phyloP scores from a whole-genome alignment of 1,140 invertebrate genomes.

The Diploscapter pachys region DNA sequence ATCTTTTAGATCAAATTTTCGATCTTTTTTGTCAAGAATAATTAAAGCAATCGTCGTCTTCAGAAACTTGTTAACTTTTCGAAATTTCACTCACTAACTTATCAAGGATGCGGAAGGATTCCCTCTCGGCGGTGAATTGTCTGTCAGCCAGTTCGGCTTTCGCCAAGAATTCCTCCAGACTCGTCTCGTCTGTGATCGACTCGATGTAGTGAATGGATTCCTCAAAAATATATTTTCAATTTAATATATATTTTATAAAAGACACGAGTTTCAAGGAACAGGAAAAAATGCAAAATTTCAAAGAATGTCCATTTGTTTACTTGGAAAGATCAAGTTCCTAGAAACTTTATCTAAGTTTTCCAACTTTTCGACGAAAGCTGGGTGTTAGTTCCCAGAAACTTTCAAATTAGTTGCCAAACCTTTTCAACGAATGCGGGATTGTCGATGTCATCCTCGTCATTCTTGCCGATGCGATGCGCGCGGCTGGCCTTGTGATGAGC shows the following conservation, averaged over 20 bases:
- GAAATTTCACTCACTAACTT: slow-evolving; percentile 27
- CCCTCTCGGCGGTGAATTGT: slow-evolving; percentile 71
- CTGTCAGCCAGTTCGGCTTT: slow-evolving; percentile 87
- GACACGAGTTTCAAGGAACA: neutral
- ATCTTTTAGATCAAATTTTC: slow-evolving; percentile 15
- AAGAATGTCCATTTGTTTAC: slow-evolving; percentile 21
- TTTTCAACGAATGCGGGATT: slow-evolving; percentile 36
- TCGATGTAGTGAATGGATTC: slow-evolving; percentile 45
- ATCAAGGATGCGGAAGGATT: slow-evolving; percentile 42
- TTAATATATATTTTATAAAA: slow-evolving; percentile 35
- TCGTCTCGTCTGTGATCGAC: slow-evolving; percentile 84
- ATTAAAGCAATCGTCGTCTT: too few species aligned
- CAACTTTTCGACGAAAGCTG: too few species aligned
- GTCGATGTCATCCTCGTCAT: slow-evolving; percentile 35
- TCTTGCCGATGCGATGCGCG: slow-evolving; percentile 34
- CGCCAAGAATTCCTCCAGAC: slow-evolving; percentile 88
- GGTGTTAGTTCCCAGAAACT: too few species aligned
- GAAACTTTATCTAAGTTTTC: too few species aligned
- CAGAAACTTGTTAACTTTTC: too few species aligned
- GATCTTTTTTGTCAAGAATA: neutral
- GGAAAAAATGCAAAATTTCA: too few species aligned
- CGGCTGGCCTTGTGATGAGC: slow-evolving; percentile 31
- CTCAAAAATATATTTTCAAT: too few species aligned
- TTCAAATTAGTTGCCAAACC: neutral
- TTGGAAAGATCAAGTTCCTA: neutral